Percentiles rank a stretch among this genome's conserved stretches.
These are phyloP conservation scores for Rambutsinella grinnellia DNA, from an alignment of 2,888 invertebrate species.

Conservation along the genomic window DNA sequence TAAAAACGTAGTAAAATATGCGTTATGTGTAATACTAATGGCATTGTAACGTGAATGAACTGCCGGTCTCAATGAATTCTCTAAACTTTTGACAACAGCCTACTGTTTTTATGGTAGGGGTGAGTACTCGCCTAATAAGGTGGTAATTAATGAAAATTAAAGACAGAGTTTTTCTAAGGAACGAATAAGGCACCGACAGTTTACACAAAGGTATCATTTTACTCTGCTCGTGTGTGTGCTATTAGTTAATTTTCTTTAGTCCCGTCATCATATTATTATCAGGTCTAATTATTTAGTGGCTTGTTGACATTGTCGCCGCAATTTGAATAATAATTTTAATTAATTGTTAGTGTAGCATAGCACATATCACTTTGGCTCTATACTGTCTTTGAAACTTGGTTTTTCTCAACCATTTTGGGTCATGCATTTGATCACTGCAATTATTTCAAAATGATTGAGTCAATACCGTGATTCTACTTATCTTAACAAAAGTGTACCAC, in stretches of 20 bases:
- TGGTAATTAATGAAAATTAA: slow-evolving; percentile 61
- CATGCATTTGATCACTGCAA: too few relatives aligned
- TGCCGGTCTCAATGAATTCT: not conserved
- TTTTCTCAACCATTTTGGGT: too few relatives aligned
- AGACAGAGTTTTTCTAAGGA: slow-evolving; percentile 35
- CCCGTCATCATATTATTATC: not conserved
- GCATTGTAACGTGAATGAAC: slow-evolving; percentile 23
- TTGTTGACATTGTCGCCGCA: not conserved
- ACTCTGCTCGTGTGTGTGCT: not conserved
- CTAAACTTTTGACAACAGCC: too few relatives aligned
- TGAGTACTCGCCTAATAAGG: slow-evolving; percentile 52
- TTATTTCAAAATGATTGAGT: too few relatives aligned
- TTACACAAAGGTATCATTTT: slow-evolving; percentile 34
- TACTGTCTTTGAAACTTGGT: too few relatives aligned
- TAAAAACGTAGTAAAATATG: not conserved
- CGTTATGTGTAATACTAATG: too few relatives aligned
- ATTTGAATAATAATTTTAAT: too few relatives aligned
- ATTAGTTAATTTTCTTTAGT: not conserved
- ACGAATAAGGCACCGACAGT: slow-evolving; percentile 41
- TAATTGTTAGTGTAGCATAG: too few relatives aligned
- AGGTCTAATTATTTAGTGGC: not conserved
- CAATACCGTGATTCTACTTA: too few relatives aligned
- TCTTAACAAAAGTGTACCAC: too few relatives aligned
- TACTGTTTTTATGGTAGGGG: slow-evolving; percentile 34
- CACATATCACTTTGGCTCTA: too few relatives aligned